These are phyloP conservation scores for Leptonema lineaticorne DNA, from an alignment of 1,140 invertebrate genomes.

Conservation along the genomic window DNA sequence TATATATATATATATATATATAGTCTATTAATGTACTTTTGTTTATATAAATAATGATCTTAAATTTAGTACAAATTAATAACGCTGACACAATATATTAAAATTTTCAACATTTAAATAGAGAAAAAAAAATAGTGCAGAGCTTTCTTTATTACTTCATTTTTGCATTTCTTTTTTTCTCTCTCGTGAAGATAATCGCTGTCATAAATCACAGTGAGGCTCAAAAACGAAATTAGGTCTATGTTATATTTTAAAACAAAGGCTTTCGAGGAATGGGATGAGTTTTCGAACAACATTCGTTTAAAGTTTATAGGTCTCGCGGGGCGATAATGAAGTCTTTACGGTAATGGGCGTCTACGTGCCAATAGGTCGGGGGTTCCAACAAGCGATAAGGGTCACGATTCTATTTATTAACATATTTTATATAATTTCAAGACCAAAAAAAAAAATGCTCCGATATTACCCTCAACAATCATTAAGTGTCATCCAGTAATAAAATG, in stretches of 20 bases:
- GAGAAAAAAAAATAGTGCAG: too few relatives aligned
- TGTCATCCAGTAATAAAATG: too few relatives aligned
- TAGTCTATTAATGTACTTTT: too few relatives aligned
- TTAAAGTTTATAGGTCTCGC: slow-evolving; percentile 38
- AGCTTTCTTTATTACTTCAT: too few relatives aligned
- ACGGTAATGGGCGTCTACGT: slow-evolving; percentile 37
- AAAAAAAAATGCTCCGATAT: not conserved
- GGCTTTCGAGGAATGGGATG: slow-evolving; percentile 16
- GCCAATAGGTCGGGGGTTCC: slow-evolving; percentile 36
- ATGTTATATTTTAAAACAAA: slow-evolving; percentile 31
- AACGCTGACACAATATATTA: too few relatives aligned
- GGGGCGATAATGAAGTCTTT: slow-evolving; percentile 41
- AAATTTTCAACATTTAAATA: too few relatives aligned
- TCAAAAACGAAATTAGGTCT: not conserved
- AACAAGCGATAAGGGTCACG: slow-evolving; percentile 31
- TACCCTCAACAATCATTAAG: not conserved
- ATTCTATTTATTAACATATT: slow-evolving; percentile 33
- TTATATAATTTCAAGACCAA: too few relatives aligned
- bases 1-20: too few relatives aligned
- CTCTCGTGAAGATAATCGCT: slow-evolving; percentile 5
- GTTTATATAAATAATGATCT: too few relatives aligned
- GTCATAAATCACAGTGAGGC: not conserved
- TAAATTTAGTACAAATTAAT: too few relatives aligned
- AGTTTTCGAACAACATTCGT: slow-evolving; percentile 32
- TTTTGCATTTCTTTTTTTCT: not conserved